Percentiles rank a stretch among this genome's conserved stretches.
phyloP scores from a whole-genome alignment of 2,888 invertebrate genomes.

The Sphaerophoria taeniata region DNA sequence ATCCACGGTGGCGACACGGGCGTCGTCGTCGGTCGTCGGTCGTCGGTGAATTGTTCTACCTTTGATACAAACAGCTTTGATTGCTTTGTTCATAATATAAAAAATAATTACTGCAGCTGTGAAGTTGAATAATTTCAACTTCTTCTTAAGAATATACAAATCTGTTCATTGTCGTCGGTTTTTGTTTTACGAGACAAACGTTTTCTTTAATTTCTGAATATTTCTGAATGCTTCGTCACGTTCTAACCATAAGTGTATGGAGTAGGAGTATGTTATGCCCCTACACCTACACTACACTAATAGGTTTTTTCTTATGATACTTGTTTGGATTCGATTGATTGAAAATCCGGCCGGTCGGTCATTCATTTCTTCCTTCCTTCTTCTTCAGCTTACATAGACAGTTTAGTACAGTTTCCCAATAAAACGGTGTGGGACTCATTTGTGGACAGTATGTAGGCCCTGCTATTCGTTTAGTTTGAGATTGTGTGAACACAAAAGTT shows the following conservation, averaged over 20 bases:
- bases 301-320: slow-evolving; percentile 7
- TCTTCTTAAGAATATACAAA: too few relatives aligned
- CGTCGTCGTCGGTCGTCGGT: too few relatives aligned
- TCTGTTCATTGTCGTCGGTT: background rate
- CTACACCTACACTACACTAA: background rate
- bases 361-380: background rate
- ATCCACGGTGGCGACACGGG: too few relatives aligned
- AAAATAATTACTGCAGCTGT: background rate
- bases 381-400: background rate
- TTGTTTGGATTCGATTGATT: slow-evolving; percentile 27
- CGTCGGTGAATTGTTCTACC: too few relatives aligned
- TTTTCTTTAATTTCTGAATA: background rate
- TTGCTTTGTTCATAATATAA: background rate
- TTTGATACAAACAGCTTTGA: background rate
- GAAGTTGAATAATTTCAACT: too few relatives aligned
- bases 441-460: too few relatives aligned
- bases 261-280: too few relatives aligned
- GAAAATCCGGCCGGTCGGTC: slow-evolving; percentile 16
- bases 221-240: too few relatives aligned
- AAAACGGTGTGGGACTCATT: background rate
- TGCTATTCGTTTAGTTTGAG: too few relatives aligned
- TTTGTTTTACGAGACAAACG: background rate
- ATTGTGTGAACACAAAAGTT: too few relatives aligned
- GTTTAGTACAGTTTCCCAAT: slow-evolving; percentile 3
- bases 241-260: too few relatives aligned